Conservation (phyloP, 2,797 vertebrate species). For the Naso thynnoides region DNA sequence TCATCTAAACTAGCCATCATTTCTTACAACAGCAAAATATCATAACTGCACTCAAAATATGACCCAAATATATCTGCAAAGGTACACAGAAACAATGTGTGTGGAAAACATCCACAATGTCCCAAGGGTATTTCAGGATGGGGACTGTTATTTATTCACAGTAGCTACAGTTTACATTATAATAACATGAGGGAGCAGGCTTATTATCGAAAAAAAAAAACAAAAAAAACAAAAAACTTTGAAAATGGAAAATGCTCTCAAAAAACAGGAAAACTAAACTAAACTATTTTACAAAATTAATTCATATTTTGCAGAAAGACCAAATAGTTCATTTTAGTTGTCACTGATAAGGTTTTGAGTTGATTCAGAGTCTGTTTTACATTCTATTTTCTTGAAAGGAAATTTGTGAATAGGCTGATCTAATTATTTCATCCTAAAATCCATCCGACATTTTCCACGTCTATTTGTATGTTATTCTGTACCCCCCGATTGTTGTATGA, state of each 20-base stretch:
- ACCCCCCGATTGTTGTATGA: background rate
- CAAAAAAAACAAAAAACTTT: no score
- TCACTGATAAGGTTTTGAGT: no score
- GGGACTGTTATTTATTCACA: slow-evolving; percentile 23
- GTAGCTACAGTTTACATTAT: background rate
- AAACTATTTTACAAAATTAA: no score
- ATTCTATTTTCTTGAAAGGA: background rate
- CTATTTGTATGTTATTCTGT: background rate
- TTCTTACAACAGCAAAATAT: slow-evolving; percentile 57
- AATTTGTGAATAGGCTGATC: background rate
- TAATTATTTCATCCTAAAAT: background rate
- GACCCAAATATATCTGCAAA: slow-evolving; percentile 54
- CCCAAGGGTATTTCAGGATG: slow-evolving; percentile 29
- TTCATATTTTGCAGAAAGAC: no score
- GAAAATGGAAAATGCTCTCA: no score
- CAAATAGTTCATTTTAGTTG: no score
- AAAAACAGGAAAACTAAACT: no score
- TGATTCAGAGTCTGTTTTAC: background rate
- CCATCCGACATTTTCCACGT: background rate
- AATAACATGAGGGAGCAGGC: background rate
- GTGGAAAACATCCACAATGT: slow-evolving; percentile 7
- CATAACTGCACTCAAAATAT: slow-evolving; percentile 51
- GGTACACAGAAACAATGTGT: slow-evolving; percentile 38
- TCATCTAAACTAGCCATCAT: slow-evolving; percentile 56
- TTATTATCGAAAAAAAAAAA: no score